phyloP scores from a whole-genome alignment of 2,113 vertebrate genomes.

The Progne subis region DNA sequence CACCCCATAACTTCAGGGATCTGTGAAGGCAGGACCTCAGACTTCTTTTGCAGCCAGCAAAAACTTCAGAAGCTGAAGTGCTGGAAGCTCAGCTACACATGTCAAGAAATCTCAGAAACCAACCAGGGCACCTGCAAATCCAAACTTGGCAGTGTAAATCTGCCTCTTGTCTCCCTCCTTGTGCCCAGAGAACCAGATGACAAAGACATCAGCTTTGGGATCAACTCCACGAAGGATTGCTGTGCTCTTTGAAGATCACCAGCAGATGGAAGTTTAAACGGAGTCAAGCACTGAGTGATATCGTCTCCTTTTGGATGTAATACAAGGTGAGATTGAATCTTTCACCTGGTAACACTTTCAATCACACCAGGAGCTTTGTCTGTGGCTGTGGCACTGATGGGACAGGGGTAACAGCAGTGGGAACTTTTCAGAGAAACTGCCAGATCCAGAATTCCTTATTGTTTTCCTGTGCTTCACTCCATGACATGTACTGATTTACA shows the following conservation, averaged over 20 bases:
- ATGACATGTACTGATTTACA: conserved; percentile 10
- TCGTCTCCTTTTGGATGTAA: not conserved
- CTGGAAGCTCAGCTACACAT: not conserved
- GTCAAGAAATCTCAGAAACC: not conserved
- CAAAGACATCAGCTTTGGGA: not conserved
- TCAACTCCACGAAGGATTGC: not conserved
- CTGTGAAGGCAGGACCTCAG: not conserved
- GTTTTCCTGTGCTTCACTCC: not conserved
- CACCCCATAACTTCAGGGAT: not conserved
- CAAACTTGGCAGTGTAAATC: not conserved
- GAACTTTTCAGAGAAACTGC: not conserved
- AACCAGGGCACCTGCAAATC: not conserved
- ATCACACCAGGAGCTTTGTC: not conserved
- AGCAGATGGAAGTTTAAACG: not conserved
- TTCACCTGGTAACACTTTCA: not conserved
- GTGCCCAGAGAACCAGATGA: too few relatives aligned
- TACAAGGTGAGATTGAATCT: not conserved
- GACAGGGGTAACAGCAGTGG: not conserved
- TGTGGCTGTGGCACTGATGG: not conserved
- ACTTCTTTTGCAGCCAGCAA: not conserved
- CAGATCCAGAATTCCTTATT: not conserved
- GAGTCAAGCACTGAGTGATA: not conserved
- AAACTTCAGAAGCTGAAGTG: not conserved
- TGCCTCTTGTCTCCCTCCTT: not conserved
- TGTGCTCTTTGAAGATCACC: not conserved